Conservation (phyloP, 2,113 vertebrate species). For the Abramis brama region DNA sequence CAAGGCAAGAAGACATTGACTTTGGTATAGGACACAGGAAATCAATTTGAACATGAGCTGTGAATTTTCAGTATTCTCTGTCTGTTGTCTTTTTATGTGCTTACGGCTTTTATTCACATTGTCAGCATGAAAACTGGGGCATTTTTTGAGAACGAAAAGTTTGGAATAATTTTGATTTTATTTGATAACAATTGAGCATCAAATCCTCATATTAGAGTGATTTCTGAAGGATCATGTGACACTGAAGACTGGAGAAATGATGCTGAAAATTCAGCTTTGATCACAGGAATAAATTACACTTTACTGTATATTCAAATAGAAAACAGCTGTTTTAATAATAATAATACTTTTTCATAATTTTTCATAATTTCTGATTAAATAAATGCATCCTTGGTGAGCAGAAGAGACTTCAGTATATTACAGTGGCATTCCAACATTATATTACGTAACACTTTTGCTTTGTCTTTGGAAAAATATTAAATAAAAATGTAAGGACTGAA, state of each 20-base stretch:
- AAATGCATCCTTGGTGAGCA: not conserved
- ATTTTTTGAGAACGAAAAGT: no score
- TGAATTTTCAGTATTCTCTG: constrained; percentile 68
- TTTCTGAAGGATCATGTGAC: not conserved
- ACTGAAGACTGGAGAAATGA: not conserved
- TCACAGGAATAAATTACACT: not conserved
- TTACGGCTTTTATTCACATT: not conserved
- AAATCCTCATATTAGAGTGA: not conserved
- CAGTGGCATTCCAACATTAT: no score
- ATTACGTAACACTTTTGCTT: no score
- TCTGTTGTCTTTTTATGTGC: constrained; percentile 46
- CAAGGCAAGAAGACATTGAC: constrained; percentile 66
- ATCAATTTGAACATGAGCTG: constrained; percentile 76
- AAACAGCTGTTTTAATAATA: not conserved
- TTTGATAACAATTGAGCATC: not conserved
- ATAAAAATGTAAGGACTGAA: no score
- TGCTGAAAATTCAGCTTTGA: not conserved
- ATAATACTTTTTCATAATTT: not conserved
- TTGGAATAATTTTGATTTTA: no score
- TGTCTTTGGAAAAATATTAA: no score
- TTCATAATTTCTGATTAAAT: not conserved
- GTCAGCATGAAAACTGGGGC: not conserved
- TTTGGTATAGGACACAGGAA: constrained; percentile 71
- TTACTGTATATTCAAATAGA: not conserved
- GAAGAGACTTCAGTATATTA: not conserved